Conservation (phyloP, 2,113 vertebrate genomes). For the Psilopogon haemacephalus region DNA sequence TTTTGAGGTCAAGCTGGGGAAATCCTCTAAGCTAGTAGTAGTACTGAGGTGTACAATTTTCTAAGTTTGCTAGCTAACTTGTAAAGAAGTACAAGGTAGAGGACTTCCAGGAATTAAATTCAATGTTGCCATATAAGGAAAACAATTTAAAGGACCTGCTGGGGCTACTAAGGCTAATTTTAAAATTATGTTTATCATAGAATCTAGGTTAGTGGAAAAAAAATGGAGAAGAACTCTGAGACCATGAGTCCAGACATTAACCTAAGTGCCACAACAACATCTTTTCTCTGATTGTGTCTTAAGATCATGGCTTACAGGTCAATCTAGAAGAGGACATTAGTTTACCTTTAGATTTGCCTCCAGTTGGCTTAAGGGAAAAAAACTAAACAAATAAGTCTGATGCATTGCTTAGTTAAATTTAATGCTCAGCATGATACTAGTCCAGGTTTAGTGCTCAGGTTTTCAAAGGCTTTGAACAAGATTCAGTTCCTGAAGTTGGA, state of each 20-base stretch:
- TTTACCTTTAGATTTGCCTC: neutral
- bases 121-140: too few relatives aligned
- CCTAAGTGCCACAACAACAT: neutral
- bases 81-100: neutral
- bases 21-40: neutral
- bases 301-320: neutral
- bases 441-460: neutral
- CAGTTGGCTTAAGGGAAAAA: neutral
- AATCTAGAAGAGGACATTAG: neutral
- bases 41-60: neutral
- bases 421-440: neutral
- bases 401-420: neutral
- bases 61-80: neutral
- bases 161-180: neutral
- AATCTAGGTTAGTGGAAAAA: neutral
- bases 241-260: accelerated
- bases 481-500: neutral
- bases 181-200: neutral
- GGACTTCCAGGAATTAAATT: too few relatives aligned
- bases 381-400: neutral
- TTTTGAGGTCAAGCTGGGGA: neutral
- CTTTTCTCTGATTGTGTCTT: neutral
- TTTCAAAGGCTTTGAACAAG: neutral
- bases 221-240: neutral
- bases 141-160: too few relatives aligned